Base-by-base conservation (phyloP, 2,797 vertebrate genomes). In the Glyptemys insculpta region DNA sequence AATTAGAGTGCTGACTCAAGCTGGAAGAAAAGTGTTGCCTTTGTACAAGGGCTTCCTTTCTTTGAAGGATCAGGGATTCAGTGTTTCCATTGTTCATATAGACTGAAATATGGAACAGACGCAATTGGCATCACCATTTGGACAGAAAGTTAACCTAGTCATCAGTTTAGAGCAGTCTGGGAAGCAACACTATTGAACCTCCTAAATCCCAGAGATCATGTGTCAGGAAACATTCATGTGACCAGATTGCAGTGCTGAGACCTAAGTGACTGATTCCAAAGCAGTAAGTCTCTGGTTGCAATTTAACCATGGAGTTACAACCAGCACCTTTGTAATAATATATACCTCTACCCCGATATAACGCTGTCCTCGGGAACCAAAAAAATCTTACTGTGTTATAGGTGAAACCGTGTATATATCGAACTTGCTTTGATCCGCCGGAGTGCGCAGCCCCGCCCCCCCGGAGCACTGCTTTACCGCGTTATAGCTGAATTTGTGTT, bases 51-150 rank as follows among this genome's bases (percentile, higher is more conserved):
- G 84, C 65, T 89, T 93, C 79, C 56, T 78, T 79, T 89, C 49
- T 89, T 90, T 79, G 21, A 91, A 80, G 85, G 93, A 95, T 76
- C 81, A 86, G 93, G 56, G n/a, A 50, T 18, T 96, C 79, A 53
- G 93, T 89, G 94, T 94, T 95, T 97, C 81, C 92, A 93, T 86
- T 6, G 1, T 92, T 94, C 93, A 85, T 81, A 62, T 21, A 91
- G 62, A 91, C 47, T 83, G 89, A 94, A 96, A 91, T 84, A 86
- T 2, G 84, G 94, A 81, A 94, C 85, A 97, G 95, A 93, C 27
- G 53, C 50, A 82, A 94, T n/a, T 54, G 89, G 88, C 12, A 94
- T 96, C 89, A 87, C 72, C 57, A 10, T 54, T 74, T 80, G 87
- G 84, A 68, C 82, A 93, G 31, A 91, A 3, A 79, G 90, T 89